Conservation (phyloP, 2,113 vertebrate genomes). For the Pseudonaja textilis region DNA sequence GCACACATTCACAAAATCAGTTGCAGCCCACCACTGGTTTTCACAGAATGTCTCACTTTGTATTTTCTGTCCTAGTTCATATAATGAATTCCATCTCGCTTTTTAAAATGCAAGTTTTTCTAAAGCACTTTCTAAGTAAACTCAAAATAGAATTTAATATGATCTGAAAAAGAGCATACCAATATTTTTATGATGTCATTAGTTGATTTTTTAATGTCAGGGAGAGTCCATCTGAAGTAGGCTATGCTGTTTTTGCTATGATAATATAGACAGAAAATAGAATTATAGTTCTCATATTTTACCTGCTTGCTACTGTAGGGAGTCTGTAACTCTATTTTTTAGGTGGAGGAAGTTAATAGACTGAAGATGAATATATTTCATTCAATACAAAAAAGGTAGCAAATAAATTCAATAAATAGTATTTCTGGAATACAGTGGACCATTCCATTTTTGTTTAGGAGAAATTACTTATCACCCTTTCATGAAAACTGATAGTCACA, state of each 20-base stretch:
- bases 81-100: neutral
- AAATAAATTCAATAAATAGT: neutral
- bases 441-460: neutral
- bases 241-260: neutral
- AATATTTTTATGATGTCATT: no score
- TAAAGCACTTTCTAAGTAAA: no score
- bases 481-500: neutral
- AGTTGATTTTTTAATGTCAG: neutral
- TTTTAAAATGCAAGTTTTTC: neutral
- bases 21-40: no score
- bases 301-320: neutral
- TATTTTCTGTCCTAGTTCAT: neutral
- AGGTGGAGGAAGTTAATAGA: neutral
- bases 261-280: neutral
- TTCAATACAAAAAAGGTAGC: neutral
- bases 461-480: neutral
- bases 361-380: neutral
- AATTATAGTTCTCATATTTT: neutral
- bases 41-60: neutral
- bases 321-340: neutral
- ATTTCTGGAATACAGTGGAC: neutral
- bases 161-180: neutral
- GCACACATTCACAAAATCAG: no score
- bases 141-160: neutral
- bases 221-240: neutral